Conservation (phyloP, 2,888 invertebrate genomes). For the Ceriagrion tenellum region DNA sequence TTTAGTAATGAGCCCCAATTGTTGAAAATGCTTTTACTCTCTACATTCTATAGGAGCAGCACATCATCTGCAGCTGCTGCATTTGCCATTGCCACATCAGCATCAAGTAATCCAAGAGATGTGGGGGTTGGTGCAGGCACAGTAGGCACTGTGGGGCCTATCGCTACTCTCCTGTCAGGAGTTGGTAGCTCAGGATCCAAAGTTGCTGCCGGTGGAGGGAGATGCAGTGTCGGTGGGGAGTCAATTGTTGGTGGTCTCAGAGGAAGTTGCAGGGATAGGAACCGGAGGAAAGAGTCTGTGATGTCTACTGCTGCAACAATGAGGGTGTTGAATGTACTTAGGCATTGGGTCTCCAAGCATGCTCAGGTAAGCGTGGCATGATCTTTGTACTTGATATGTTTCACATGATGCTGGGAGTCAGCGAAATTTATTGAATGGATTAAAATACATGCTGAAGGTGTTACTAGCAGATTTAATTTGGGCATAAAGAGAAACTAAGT, state of each 20-base stretch:
- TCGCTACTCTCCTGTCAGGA: constrained; percentile 52
- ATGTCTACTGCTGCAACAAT: constrained; percentile 96
- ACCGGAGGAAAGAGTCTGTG: constrained; percentile 85
- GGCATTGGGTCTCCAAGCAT: constrained; percentile 96
- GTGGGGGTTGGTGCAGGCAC: constrained; percentile 77
- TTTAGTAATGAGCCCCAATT: background rate
- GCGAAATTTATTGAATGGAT: background rate
- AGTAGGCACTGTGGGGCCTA: constrained; percentile 61
- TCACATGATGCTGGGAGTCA: background rate
- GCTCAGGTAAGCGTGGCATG: constrained; percentile 81
- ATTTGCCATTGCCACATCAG: constrained; percentile 94
- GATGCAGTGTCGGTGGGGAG: constrained; percentile 74
- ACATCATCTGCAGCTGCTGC: constrained; percentile 93
- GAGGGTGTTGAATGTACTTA: constrained; percentile 92
- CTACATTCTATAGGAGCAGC: constrained; percentile 83
- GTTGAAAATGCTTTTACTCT: background rate
- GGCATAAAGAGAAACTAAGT: no score
- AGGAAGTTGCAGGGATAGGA: constrained; percentile 79
- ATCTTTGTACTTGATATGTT: background rate
- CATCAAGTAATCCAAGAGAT: constrained; percentile 90
- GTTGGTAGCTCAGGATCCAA: constrained; percentile 68
- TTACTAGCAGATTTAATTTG: no score
- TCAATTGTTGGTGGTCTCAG: constrained; percentile 72
- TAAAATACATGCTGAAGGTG: no score
- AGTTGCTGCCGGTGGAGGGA: constrained; percentile 71